Evolutionary conservation across 2,113 vertebrate genomes (phyloP).

Genomic region (Mustela lutreola): DNA sequence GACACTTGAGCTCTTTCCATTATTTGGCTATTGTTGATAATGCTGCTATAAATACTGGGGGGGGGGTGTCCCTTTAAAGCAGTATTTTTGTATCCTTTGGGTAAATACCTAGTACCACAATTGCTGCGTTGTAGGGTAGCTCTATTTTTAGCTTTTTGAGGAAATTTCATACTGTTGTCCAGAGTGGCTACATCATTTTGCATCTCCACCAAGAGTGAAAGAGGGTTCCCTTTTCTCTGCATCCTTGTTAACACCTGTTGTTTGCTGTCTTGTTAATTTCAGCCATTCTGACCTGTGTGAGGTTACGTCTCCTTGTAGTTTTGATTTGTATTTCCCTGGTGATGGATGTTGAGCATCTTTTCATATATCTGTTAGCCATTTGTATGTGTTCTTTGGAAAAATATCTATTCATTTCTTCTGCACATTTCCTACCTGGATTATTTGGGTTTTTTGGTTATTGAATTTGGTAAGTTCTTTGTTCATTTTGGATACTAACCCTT

Average conservation of each 20-base stretch:
- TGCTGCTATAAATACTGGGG: neutral
- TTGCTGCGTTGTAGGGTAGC: neutral
- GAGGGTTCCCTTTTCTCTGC: too few relatives aligned
- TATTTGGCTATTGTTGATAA: neutral
- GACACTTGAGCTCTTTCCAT: neutral
- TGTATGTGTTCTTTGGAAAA: neutral
- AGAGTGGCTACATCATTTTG: neutral
- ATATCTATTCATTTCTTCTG: neutral
- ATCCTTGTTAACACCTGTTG: neutral
- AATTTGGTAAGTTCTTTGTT: neutral
- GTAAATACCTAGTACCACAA: neutral
- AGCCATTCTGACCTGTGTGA: neutral
- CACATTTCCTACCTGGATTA: neutral
- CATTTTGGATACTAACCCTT: neutral
- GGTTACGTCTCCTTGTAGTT: neutral
- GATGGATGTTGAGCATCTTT: neutral
- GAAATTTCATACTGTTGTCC: neutral
- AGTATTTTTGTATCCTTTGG: neutral
- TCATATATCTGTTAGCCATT: neutral
- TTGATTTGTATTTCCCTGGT: neutral
- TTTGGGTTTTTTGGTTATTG: neutral
- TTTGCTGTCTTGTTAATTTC: neutral
- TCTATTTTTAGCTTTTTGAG: neutral
- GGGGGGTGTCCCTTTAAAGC: neutral
- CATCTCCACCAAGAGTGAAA: neutral